Conservation (phyloP, 2,113 vertebrate genomes). For the Oenanthe melanoleuca region DNA sequence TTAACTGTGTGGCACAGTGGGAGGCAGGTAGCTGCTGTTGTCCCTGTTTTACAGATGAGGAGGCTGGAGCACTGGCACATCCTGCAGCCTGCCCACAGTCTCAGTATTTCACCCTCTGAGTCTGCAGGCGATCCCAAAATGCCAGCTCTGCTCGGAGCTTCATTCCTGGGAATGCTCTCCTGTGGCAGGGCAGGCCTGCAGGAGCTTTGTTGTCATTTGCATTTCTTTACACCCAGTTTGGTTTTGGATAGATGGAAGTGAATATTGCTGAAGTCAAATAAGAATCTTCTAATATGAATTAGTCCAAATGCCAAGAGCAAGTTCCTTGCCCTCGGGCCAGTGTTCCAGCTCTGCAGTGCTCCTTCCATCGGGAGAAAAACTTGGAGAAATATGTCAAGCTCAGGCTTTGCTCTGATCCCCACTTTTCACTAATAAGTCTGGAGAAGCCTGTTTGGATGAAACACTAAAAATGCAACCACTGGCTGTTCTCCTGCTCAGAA, state of each 20-base stretch:
- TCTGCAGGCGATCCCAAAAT: neutral
- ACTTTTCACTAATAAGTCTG: accelerated
- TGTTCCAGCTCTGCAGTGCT: neutral
- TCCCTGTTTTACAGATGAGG: conserved; percentile 1
- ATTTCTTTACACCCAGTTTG: neutral
- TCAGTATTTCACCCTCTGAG: neutral
- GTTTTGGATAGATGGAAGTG: neutral
- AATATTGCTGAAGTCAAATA: neutral
- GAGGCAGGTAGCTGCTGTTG: neutral
- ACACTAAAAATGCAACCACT: neutral
- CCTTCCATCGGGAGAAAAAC: neutral
- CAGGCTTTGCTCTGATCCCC: neutral
- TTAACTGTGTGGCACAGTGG: neutral
- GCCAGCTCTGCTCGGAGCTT: neutral
- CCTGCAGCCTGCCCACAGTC: neutral
- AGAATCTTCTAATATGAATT: neutral
- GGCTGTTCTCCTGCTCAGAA: neutral
- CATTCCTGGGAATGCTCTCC: neutral
- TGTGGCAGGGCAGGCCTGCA: neutral
- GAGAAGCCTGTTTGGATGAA: neutral
- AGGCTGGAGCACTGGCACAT: neutral
- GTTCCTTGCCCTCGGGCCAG: neutral
- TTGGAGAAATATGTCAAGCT: neutral
- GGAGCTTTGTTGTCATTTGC: neutral
- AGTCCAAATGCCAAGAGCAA: neutral